A percentile compares a stretch with the other conserved stretches of the same genome.
These are phyloP conservation scores for Gyrodactylus bullatarudis DNA, from an alignment of 1,140 invertebrate species.

Conservation along the genomic window DNA sequence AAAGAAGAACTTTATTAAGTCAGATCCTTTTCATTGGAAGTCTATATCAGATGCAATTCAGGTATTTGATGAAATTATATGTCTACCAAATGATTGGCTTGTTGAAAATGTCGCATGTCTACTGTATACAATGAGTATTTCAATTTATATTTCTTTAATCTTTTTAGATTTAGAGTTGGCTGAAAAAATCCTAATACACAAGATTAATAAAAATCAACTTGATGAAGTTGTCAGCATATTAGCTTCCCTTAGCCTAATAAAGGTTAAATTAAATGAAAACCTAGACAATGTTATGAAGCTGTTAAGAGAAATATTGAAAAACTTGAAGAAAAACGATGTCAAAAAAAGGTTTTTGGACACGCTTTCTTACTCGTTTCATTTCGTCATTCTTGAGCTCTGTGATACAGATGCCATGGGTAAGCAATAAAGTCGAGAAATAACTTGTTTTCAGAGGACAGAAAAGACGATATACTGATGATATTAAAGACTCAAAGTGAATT, in stretches of 20 bases:
- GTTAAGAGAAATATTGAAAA: not conserved
- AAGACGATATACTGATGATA: not conserved
- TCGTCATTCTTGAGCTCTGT: not conserved
- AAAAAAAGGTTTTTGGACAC: not conserved
- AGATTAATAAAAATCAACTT: not conserved
- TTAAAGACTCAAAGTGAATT: not conserved
- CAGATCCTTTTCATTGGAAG: not conserved
- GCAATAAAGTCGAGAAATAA: too few species aligned
- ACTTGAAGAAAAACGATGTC: not conserved
- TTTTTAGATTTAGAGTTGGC: not conserved
- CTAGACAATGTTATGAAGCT: not conserved
- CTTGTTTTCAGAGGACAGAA: too few species aligned
- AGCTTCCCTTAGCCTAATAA: not conserved
- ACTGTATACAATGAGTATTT: not conserved
- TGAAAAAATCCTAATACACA: not conserved
- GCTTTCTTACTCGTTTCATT: not conserved
- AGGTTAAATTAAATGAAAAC: not conserved
- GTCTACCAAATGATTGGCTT: not conserved
- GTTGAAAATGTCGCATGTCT: constrained; percentile 3
- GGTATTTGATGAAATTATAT: constrained; percentile 1
- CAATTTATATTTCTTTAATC: not conserved
- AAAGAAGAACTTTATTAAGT: not conserved
- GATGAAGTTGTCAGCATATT: not conserved
- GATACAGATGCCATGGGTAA: not conserved
- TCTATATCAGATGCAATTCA: not conserved